These are phyloP conservation scores for Himalopsyche tibetana DNA, from an alignment of 2,888 invertebrate genomes.

Conservation along the genomic window DNA sequence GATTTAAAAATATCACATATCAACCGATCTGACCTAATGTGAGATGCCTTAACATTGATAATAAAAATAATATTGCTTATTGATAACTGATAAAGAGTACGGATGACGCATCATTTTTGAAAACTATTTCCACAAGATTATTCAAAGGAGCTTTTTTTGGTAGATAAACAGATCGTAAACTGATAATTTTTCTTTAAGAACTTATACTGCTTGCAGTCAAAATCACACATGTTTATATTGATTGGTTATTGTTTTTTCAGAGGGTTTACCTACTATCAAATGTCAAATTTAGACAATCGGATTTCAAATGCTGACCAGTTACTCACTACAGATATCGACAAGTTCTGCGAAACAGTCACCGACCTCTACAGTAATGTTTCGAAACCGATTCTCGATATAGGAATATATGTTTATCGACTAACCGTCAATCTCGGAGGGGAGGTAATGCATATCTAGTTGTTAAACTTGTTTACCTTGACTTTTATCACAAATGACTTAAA, in stretches of 20 bases:
- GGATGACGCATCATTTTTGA: not conserved
- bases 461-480: not conserved
- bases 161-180: no score
- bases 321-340: slow-evolving; percentile 96
- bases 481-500: not conserved
- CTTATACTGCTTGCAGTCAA: not conserved
- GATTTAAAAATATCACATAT: slow-evolving; percentile 1
- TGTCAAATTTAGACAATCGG: slow-evolving; percentile 95
- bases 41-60: not conserved
- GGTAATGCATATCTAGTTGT: slow-evolving; percentile 71
- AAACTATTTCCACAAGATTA: not conserved
- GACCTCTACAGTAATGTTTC: slow-evolving; percentile 97
- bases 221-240: not conserved
- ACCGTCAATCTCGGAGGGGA: slow-evolving; percentile 90
- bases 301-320: slow-evolving; percentile 98
- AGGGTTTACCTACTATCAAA: slow-evolving; percentile 97
- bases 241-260: slow-evolving; percentile 71
- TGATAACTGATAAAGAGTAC: not conserved
- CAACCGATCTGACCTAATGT: not conserved
- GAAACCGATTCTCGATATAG: slow-evolving; percentile 96
- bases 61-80: not conserved
- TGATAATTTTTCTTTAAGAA: no score
- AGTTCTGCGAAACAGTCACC: slow-evolving; percentile 96
- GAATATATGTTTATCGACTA: slow-evolving; percentile 93
- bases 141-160: no score